phyloP scores from a whole-genome alignment of 2,888 invertebrate genomes.

The Chalcis sispes region DNA sequence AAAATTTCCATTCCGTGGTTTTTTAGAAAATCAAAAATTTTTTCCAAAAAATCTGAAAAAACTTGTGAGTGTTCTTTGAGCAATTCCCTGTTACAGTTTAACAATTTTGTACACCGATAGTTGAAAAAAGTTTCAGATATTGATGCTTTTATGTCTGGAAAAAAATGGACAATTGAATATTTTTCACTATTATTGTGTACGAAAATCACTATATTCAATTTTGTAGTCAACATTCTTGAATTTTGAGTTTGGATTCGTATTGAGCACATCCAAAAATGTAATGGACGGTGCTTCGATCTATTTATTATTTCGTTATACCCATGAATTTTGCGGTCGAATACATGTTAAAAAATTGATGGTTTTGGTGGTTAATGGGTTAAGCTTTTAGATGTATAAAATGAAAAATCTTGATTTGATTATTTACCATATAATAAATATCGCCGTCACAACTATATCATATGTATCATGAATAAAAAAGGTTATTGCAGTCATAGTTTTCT shows the following conservation, averaged over 20 bases:
- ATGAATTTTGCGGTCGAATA: conserved; percentile 11
- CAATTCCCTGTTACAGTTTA: neutral
- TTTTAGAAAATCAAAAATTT: neutral
- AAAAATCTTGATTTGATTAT: no score
- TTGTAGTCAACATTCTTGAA: neutral
- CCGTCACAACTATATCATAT: no score
- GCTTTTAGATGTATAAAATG: no score
- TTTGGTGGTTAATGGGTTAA: conserved; percentile 16
- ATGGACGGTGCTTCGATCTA: neutral
- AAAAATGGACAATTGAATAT: neutral
- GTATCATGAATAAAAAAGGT: no score
- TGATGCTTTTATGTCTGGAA: neutral
- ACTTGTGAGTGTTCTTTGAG: no score
- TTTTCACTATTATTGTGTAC: neutral
- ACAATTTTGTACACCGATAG: neutral
- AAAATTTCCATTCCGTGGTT: no score
- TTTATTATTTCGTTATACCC: neutral
- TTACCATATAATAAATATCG: no score
- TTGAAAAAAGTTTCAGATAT: neutral
- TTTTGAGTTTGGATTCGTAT: neutral
- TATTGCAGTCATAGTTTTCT: no score
- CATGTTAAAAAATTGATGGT: neutral
- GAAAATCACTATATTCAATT: neutral
- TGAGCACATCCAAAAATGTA: neutral
- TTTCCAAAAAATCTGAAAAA: no score